These are phyloP conservation scores for Tragopan temminckii DNA, from an alignment of 2,797 vertebrate genomes.

Conservation along the genomic window DNA sequence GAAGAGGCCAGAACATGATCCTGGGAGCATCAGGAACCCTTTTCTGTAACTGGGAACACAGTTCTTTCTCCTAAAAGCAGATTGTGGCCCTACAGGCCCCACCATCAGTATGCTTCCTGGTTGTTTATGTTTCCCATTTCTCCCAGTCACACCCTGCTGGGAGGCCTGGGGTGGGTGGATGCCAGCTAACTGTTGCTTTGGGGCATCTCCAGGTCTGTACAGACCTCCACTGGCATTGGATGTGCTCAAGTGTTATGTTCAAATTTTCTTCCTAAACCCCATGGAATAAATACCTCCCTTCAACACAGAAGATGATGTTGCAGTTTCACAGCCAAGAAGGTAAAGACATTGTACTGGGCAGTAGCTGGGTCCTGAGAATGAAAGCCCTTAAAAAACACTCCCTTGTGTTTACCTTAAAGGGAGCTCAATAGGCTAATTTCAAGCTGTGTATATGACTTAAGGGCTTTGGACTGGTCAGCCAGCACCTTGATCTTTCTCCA, in stretches of 20 bases:
- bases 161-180: neutral
- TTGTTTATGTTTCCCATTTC: neutral
- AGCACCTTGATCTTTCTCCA: rapidly evolving
- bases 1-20: neutral
- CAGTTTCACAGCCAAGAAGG: neutral
- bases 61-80: neutral
- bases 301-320: neutral
- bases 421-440: neutral
- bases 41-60: neutral
- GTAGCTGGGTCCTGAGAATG: neutral
- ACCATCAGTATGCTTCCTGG: neutral
- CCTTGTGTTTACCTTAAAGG: neutral
- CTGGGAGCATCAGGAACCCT: neutral
- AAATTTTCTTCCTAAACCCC: neutral
- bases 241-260: neutral
- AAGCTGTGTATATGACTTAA: neutral
- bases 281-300: neutral
- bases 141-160: neutral
- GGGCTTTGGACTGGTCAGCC: neutral
- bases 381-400: neutral
- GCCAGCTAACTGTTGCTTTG: neutral
- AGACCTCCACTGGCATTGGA: neutral
- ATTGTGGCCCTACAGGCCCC: neutral
- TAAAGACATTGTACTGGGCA: neutral
- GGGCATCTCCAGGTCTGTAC: neutral